phyloP scores from a whole-genome alignment of 1,140 invertebrate species.

The Mactra quadrangularis region DNA sequence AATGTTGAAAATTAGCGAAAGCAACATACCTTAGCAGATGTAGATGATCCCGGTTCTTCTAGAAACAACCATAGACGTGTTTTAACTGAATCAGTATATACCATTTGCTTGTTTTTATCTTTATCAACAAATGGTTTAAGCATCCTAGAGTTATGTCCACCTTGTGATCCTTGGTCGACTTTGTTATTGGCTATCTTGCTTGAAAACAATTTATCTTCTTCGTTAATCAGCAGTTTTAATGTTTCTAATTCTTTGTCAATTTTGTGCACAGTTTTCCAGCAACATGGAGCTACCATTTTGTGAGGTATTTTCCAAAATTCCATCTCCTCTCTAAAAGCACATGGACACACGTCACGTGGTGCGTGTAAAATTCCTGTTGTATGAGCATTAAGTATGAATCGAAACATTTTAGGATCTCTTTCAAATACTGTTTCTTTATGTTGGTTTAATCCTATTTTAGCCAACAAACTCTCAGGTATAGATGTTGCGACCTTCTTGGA shows the following conservation, averaged over 20 bases:
- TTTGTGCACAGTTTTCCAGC: constrained; percentile 26
- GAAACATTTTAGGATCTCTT: background rate
- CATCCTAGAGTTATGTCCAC: background rate
- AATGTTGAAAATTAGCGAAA: no score
- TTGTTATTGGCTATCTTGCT: background rate
- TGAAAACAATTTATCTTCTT: background rate
- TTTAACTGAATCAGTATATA: background rate
- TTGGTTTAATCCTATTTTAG: no score
- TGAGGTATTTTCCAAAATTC: constrained; percentile 16
- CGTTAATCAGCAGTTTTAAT: background rate
- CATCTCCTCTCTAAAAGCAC: background rate
- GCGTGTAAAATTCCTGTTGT: background rate
- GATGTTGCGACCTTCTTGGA: no score
- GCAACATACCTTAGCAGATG: constrained; percentile 21
- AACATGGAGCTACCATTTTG: constrained; percentile 24
- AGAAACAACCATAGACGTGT: background rate
- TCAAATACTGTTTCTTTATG: background rate
- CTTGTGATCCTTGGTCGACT: background rate
- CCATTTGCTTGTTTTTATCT: background rate
- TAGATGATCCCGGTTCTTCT: constrained; percentile 12
- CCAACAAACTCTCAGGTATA: no score
- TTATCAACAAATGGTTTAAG: background rate
- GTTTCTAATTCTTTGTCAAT: background rate
- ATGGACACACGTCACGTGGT: constrained; percentile 15
- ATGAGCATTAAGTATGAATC: constrained; percentile 1